Conservation (phyloP, 1,140 invertebrate species). For the Uloborus diversus region DNA sequence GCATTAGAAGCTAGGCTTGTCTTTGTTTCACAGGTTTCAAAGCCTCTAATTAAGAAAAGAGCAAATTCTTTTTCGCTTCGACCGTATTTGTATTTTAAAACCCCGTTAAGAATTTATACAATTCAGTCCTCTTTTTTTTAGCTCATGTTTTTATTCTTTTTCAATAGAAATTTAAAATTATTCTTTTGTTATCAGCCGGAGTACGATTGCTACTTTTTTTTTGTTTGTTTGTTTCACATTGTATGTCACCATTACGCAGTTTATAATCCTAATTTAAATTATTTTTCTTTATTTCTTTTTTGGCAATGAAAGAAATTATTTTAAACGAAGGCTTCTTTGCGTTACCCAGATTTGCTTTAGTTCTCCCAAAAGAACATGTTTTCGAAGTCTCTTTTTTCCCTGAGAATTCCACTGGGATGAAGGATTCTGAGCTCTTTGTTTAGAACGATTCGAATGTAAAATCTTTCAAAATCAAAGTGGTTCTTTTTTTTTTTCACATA, state of each 20-base stretch:
- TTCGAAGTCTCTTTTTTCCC: too few relatives aligned
- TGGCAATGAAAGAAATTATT: conserved; percentile 1
- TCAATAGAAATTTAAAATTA: conserved; percentile 29
- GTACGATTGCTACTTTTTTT: background rate
- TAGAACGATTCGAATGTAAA: too few relatives aligned
- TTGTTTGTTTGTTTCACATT: background rate
- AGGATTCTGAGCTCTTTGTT: too few relatives aligned
- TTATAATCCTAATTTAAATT: conserved; percentile 45
- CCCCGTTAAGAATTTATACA: conserved; percentile 45
- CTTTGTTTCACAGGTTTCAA: conserved; percentile 40
- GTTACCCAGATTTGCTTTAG: too few relatives aligned
- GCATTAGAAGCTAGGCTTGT: conserved; percentile 9
- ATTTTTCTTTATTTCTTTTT: conserved; percentile 1
- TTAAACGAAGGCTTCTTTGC: background rate
- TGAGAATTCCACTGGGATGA: too few relatives aligned
- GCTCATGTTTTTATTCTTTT: background rate
- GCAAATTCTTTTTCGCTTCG: conserved; percentile 9
- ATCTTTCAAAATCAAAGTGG: too few relatives aligned
- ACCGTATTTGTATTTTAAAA: conserved; percentile 29
- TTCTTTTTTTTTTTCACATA: too few relatives aligned
- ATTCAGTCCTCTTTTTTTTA: conserved; percentile 33
- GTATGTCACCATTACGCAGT: conserved; percentile 27
- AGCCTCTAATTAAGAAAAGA: conserved; percentile 38
- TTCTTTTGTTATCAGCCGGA: conserved; percentile 36
- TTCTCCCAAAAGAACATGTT: too few relatives aligned